phyloP scores from a whole-genome alignment of 2,888 invertebrate genomes.

The Smittia aterrima region DNA sequence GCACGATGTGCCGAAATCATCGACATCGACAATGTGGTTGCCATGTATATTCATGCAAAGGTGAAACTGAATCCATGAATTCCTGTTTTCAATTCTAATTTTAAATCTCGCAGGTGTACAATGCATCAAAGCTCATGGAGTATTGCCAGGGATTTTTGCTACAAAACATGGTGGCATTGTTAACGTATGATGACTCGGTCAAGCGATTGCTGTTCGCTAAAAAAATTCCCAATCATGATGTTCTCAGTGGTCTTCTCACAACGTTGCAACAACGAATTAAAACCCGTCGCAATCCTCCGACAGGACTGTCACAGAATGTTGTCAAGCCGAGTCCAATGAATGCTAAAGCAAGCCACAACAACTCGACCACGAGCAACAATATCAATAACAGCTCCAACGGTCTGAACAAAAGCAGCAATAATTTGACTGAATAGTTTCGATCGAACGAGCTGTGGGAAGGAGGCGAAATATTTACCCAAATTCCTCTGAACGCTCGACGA shows the following conservation, averaged over 20 bases:
- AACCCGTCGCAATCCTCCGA: conserved; percentile 54
- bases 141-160: conserved; percentile 88
- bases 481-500: neutral
- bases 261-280: conserved; percentile 81
- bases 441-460: neutral
- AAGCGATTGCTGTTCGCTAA: conserved; percentile 84
- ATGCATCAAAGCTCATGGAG: conserved; percentile 79
- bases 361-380: conserved; percentile 6
- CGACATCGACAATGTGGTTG: conserved; percentile 83
- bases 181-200: conserved; percentile 88
- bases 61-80: conserved; percentile 52
- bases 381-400: conserved; percentile 29
- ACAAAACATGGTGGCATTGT: conserved; percentile 90
- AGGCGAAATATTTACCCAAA: neutral
- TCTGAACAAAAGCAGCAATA: conserved; percentile 37
- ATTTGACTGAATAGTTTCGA: conserved; percentile 39
- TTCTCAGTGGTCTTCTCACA: conserved; percentile 74
- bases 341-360: conserved; percentile 36
- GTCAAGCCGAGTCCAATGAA: conserved; percentile 28
- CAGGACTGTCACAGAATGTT: conserved; percentile 7
- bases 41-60: conserved; percentile 91
- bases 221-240: conserved; percentile 85
- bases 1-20: conserved; percentile 80
- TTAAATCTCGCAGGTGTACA: conserved; percentile 68
- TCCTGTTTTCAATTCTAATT: neutral